Evolutionary conservation across 1,140 invertebrate genomes (phyloP).

Genomic region (Temnothorax longispinosus): DNA sequence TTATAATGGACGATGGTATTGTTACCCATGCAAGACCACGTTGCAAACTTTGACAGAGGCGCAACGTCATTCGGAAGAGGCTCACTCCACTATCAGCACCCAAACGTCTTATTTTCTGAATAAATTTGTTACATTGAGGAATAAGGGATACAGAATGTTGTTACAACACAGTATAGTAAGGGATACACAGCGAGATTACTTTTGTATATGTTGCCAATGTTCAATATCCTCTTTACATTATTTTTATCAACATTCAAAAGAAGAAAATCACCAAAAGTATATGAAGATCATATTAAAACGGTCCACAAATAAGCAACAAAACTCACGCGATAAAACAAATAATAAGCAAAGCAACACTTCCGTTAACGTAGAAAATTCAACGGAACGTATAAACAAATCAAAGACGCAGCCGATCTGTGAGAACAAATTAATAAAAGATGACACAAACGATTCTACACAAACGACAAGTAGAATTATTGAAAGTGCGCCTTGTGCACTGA

Average conservation of each 20-base stretch:
- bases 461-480: not conserved
- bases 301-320: not conserved
- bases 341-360: not conserved
- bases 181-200: not conserved
- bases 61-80: not conserved
- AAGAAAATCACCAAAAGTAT: not conserved
- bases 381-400: not conserved
- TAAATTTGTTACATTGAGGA: not conserved
- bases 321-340: not conserved
- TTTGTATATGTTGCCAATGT: not conserved
- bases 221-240: not conserved
- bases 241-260: not conserved
- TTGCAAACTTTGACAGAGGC: not conserved
- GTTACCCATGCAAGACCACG: not conserved
- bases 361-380: not conserved
- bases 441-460: not conserved
- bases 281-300: not conserved
- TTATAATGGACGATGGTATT: conserved; percentile 30
- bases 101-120: not conserved
- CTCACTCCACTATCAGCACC: not conserved
- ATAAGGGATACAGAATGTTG: not conserved
- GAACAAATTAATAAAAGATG: not conserved
- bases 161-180: not conserved
- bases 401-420: not conserved
- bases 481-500: not conserved